phyloP scores from a whole-genome alignment of 2,797 vertebrate species.

The Enteromius paludinosus region DNA sequence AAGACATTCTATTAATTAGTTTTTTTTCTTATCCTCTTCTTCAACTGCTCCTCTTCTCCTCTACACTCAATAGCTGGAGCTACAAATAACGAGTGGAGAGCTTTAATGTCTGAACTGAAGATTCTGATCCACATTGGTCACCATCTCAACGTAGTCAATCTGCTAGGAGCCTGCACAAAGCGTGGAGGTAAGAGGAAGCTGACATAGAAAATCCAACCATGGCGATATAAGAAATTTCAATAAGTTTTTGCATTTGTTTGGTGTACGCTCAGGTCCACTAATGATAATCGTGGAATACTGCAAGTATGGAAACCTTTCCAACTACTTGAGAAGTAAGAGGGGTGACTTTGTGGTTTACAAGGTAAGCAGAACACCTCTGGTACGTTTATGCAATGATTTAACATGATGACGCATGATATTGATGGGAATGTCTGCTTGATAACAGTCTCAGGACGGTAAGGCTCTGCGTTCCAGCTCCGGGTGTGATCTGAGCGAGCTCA shows the following conservation, averaged over 20 bases:
- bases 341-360: conserved; percentile 91
- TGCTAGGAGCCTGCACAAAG: conserved; percentile 93
- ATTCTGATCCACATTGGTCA: conserved; percentile 97
- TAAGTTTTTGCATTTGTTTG: background rate
- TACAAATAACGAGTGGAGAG: conserved; percentile 91
- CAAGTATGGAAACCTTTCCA: conserved; percentile 94
- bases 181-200: conserved; percentile 84
- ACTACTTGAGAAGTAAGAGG: conserved; percentile 88
- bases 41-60: background rate
- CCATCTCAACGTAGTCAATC: conserved; percentile 94
- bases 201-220: background rate
- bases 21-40: conserved; percentile 19
- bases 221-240: background rate
- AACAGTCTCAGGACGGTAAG: conserved; percentile 85
- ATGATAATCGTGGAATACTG: conserved; percentile 98
- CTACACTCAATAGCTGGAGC: conserved; percentile 83
- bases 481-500: conserved; percentile 87
- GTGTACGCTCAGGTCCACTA: conserved; percentile 79
- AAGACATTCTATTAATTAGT: background rate
- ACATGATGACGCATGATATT: background rate
- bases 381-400: background rate
- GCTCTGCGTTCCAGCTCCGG: conserved; percentile 80
- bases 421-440: conserved; percentile 23
- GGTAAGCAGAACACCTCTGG: conserved; percentile 71
- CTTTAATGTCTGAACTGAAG: conserved; percentile 95